Base-by-base conservation (phyloP, 2,797 vertebrate species). In the Bradypus variegatus region DNA sequence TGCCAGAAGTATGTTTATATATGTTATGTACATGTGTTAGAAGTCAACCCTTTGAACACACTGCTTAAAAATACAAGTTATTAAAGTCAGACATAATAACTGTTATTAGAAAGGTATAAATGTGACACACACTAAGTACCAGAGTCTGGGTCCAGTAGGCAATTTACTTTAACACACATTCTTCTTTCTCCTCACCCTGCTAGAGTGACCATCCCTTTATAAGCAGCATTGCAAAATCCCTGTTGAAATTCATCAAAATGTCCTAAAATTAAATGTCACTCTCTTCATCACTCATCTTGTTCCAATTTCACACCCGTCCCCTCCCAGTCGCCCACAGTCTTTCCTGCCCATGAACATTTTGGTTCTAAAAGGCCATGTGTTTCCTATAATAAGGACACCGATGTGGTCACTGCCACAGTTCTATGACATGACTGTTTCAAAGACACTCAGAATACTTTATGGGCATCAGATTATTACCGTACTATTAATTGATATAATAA, bases 401-500 rank as follows among this genome's bases (percentile, higher is more conserved):
- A 72, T 86, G 87, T 48, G 65, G 91, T 90, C 93, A 64, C 77
- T 60, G 55, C 58, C 31, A 8, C 21, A 8, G 81, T 25, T 19
- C 70, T 88, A 36, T 58, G 89, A 84, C 73, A 64, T 41, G 91
- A n/a, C 64, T 16, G 19, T 84, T 91, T 90, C 94, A 92, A 72
- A 95, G 91, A n/a, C 86, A 48, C 89, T 50, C 65, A 2, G 64
- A 50, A 31, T 8, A 25, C 89, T 80, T 88, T 84, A 89, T 31
- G 90, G 81, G 73, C 62, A 3, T 38, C 3, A 6, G 82, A 60
- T 53, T 69, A 90, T 83, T 85, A 78, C 75, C 77, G 8, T 19
- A 77, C 72, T 88, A 87, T 88, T 94, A 92, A 86, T 58, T 93
- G 94, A 94, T 93, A 84, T 55, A 36, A 75, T 75, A 60, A 85